Evolutionary conservation across 2,113 vertebrate genomes (phyloP).

Genomic region (Equus quagga): DNA sequence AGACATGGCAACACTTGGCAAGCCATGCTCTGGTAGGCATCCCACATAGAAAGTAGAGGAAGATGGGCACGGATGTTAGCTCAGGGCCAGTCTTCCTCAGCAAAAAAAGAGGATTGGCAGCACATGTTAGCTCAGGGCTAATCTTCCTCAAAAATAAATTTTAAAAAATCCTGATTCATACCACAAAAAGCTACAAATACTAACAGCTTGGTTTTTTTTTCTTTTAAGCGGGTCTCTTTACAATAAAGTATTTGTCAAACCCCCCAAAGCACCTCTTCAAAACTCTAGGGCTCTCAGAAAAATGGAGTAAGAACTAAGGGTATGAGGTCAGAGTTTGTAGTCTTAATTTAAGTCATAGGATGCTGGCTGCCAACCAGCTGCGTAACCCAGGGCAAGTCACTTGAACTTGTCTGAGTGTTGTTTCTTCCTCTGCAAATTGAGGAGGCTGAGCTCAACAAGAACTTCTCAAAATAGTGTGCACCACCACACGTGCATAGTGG

Average conservation of each 20-base stretch:
- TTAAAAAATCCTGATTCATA: background rate
- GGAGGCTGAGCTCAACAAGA: background rate
- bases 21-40: too few species aligned
- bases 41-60: too few species aligned
- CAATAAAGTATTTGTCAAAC: background rate
- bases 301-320: background rate
- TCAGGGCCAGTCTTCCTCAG: too few species aligned
- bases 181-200: background rate
- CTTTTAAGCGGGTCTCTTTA: background rate
- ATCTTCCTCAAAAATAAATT: too few species aligned
- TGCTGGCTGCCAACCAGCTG: background rate
- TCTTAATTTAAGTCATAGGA: background rate
- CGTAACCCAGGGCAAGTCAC: background rate
- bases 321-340: background rate
- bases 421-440: background rate
- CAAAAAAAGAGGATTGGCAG: too few species aligned
- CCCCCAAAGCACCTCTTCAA: background rate
- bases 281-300: background rate
- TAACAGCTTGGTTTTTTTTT: background rate
- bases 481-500: background rate
- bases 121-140: too few species aligned
- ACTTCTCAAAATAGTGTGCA: background rate
- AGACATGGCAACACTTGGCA: too few species aligned
- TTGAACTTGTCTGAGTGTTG: background rate
- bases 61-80: too few species aligned